Percentiles rank a stretch among this genome's conserved stretches.
phyloP scores from a whole-genome alignment of 2,113 vertebrate genomes.

The Plecotus auritus region DNA sequence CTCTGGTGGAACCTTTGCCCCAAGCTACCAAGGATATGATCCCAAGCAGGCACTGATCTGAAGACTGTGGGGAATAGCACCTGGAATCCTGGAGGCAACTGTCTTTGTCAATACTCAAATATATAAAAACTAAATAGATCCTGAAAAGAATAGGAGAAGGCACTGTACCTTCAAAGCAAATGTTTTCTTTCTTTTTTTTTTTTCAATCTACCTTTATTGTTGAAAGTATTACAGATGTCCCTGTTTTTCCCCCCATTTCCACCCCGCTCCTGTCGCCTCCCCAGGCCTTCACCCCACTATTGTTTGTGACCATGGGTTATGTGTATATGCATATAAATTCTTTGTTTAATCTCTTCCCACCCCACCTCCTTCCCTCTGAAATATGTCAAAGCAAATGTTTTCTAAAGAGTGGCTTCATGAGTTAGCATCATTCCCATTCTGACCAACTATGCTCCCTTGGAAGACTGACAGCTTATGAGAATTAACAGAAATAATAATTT shows the following conservation, averaged over 20 bases:
- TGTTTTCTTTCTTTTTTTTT: background rate
- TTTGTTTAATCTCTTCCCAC: no score
- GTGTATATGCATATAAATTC: no score
- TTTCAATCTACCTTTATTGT: no score
- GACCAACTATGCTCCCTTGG: slow-evolving; percentile 61
- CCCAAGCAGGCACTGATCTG: slow-evolving; percentile 49
- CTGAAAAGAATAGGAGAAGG: background rate
- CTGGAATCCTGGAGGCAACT: slow-evolving; percentile 58
- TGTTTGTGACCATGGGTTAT: no score
- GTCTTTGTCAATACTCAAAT: slow-evolving; percentile 17
- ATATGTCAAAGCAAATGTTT: slow-evolving; percentile 47
- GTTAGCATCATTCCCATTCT: slow-evolving; percentile 53
- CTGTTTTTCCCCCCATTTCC: no score
- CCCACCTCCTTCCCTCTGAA: no score
- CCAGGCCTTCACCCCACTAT: no score
- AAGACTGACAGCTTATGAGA: slow-evolving; percentile 75
- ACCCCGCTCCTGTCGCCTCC: no score
- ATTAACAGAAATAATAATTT: slow-evolving; percentile 72
- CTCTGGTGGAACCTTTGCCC: slow-evolving; percentile 65
- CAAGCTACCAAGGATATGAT: slow-evolving; percentile 52
- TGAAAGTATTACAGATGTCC: no score
- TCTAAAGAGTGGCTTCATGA: slow-evolving; percentile 38
- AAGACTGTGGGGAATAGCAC: slow-evolving; percentile 31
- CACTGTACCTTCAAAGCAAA: slow-evolving; percentile 43
- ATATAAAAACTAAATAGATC: background rate